A percentile compares a stretch with the other conserved stretches of the same genome.
These are phyloP conservation scores for Neopipo cinnamomea DNA, from an alignment of 2,113 vertebrate species.

Conservation along the genomic window DNA sequence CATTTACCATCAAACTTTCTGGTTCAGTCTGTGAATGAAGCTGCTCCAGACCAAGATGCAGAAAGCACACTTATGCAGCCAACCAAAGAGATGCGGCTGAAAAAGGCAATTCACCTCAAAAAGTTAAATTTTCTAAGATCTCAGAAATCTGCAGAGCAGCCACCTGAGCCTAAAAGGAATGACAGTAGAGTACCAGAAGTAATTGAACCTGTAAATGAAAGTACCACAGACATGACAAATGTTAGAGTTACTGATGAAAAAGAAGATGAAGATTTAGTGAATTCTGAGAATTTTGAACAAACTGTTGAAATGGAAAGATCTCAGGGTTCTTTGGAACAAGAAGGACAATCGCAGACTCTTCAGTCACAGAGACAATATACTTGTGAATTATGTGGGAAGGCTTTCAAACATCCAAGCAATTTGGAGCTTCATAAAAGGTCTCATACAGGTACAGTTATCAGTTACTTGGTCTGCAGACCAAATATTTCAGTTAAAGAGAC, in stretches of 20 bases:
- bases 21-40: constrained; percentile 71
- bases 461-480: constrained; percentile 4
- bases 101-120: constrained; percentile 90
- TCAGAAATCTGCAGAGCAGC: constrained; percentile 80
- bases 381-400: constrained; percentile 90
- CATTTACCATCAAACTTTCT: constrained; percentile 74
- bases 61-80: constrained; percentile 55
- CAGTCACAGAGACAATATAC: constrained; percentile 82
- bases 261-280: constrained; percentile 31
- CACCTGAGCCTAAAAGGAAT: not conserved
- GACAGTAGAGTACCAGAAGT: not conserved
- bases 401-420: constrained; percentile 97
- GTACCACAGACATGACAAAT: not conserved
- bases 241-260: constrained; percentile 22
- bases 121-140: constrained; percentile 90
- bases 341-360: constrained; percentile 59
- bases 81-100: constrained; percentile 79
- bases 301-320: constrained; percentile 25
- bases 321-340: constrained; percentile 7
- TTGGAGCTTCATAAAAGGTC: constrained; percentile 95
- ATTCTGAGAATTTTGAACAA: constrained; percentile 30
- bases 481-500: not conserved
- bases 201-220: constrained; percentile 38
- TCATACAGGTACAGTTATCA: constrained; percentile 86
- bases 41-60: constrained; percentile 59